Evolutionary conservation across 2,888 invertebrate genomes (phyloP).

Genomic region (Archips crataeganus): DNA sequence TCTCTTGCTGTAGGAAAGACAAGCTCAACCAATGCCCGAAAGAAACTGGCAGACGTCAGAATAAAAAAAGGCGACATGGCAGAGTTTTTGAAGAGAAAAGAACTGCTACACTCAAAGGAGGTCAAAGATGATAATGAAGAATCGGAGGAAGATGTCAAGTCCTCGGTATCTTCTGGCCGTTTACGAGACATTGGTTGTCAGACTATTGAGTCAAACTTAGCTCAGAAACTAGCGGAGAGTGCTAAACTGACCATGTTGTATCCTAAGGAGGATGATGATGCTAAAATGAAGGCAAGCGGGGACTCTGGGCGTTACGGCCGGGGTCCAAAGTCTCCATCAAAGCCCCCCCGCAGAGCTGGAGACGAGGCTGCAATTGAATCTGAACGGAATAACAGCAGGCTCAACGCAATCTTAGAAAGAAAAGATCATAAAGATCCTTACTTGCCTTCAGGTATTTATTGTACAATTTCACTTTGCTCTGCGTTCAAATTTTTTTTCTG

Average conservation of each 20-base stretch:
- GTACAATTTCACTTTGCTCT: neutral
- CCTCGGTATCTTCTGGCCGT: slow-evolving; percentile 66
- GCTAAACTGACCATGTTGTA: slow-evolving; percentile 79
- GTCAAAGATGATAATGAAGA: slow-evolving; percentile 34
- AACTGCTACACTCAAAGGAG: slow-evolving; percentile 62
- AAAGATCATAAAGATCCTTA: slow-evolving; percentile 77
- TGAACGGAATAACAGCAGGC: slow-evolving; percentile 69
- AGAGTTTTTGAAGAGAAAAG: slow-evolving; percentile 77
- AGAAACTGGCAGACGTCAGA: slow-evolving; percentile 64
- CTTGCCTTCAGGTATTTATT: slow-evolving; percentile 69
- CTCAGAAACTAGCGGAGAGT: slow-evolving; percentile 70
- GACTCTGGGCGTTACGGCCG: slow-evolving; percentile 61
- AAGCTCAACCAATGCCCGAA: slow-evolving; percentile 64
- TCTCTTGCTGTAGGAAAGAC: slow-evolving; percentile 67
- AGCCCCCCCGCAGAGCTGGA: slow-evolving; percentile 57
- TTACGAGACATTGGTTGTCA: slow-evolving; percentile 78
- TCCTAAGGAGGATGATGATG: slow-evolving; percentile 72
- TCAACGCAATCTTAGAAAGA: slow-evolving; percentile 75
- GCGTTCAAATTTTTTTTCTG: no score
- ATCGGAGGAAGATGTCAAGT: slow-evolving; percentile 64
- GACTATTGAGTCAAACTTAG: slow-evolving; percentile 72
- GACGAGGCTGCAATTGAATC: slow-evolving; percentile 64
- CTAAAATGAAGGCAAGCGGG: slow-evolving; percentile 76
- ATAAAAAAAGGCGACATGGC: slow-evolving; percentile 82
- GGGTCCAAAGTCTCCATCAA: slow-evolving; percentile 51